Base-by-base conservation (phyloP, 2,888 invertebrate genomes). In the Andrena fulva region DNA sequence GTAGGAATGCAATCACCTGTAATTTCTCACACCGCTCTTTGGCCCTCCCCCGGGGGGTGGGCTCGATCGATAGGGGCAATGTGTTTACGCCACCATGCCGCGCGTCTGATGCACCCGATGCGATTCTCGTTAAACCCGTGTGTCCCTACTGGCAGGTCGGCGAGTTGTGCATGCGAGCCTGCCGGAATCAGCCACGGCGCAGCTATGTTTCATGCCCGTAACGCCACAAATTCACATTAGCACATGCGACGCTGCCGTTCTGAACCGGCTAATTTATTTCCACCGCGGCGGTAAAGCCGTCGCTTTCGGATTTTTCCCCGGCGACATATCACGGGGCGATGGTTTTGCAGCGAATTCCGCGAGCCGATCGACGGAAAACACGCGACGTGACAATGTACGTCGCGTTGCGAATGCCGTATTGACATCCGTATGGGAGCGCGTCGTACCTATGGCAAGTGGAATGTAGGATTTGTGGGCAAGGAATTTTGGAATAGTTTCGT, bases 101-200 rank as follows among this genome's bases (percentile, higher is more conserved):
- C 86, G 87, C 86, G 87, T 88, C 88, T 87, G 89, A 88, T 90
- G 89, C 89, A 90, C 82, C 89, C 89, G 90, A 91, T 91, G 90
- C 86, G 88, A 88, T 91, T 89, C 91, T 90, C 91, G 91, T 91
- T 91, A 90, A 91, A 89, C 86, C 86, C 85, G 81, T 76, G 76
- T 84, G 89, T 81, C 85, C 86, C 85, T 85, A 82, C 85, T 85
- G 84, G 87, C 87, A 87, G 80, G 54, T 73, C 64, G 75, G 76
- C 71, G 74, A 70, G 86, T 82, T 84, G 80, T 81, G 85, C 87
- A 83, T 86, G 85, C 85, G 85, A 86, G 84, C 88, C 85, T 90
- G 85, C 85, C 84, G 74, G 86, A 85, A 85, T 88, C 89, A 87
- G 85, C 74, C 87, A 84, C 80, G 78, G 80, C 52, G 70, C 72